These are phyloP conservation scores for Folsomia manolachei DNA, from an alignment of 2,888 invertebrate genomes.

Conservation along the genomic window DNA sequence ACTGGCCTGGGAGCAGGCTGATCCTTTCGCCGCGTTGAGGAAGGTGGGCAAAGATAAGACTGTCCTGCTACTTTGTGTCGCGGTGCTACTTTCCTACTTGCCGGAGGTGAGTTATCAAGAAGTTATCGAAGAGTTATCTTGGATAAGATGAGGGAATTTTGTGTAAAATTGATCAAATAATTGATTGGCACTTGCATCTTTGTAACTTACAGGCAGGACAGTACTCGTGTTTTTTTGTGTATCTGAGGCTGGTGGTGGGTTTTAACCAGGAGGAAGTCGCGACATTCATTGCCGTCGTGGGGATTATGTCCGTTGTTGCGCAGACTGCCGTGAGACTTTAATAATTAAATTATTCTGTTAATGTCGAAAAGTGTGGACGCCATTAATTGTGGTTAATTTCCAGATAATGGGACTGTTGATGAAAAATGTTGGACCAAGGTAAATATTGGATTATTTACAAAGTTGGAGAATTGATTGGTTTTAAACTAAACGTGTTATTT, in stretches of 20 bases:
- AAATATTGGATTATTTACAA: too few species aligned
- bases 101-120: conserved; percentile 73
- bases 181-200: background rate
- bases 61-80: conserved; percentile 92
- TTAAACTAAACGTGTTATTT: background rate
- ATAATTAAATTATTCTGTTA: conserved; percentile 1
- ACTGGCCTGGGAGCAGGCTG: conserved; percentile 93
- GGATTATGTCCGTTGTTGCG: conserved; percentile 76
- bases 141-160: background rate
- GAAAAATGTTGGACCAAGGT: conserved; percentile 87
- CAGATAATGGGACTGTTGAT: conserved; percentile 66
- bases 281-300: conserved; percentile 80
- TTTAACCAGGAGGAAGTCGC: conserved; percentile 94
- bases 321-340: conserved; percentile 69
- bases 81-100: conserved; percentile 95
- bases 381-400: conserved; percentile 4
- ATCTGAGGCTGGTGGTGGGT: conserved; percentile 93
- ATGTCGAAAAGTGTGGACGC: background rate
- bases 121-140: too few species aligned
- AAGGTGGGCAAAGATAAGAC: conserved; percentile 94
- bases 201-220: conserved; percentile 68
- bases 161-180: background rate
- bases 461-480: too few species aligned
- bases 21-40: conserved; percentile 89
- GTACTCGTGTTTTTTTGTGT: conserved; percentile 99